Percentiles rank a stretch among this genome's conserved stretches.
phyloP scores from a whole-genome alignment of 2,888 invertebrate genomes.

The Lumbricus terrestris region DNA sequence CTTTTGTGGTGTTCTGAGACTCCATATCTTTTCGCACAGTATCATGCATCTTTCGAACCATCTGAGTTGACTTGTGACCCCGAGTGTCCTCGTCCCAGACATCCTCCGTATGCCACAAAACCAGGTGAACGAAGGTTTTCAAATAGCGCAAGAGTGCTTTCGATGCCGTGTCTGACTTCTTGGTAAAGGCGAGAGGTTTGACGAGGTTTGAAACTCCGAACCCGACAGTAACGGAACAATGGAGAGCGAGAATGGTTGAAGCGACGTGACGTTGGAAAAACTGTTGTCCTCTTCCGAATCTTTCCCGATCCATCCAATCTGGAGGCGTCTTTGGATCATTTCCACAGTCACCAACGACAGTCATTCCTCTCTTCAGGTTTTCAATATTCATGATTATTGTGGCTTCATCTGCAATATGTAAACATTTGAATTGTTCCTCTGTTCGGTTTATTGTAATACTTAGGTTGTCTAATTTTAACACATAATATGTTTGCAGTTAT shows the following conservation, averaged over 20 bases:
- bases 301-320: constrained; percentile 60
- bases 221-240: constrained; percentile 74
- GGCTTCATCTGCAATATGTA: not conserved
- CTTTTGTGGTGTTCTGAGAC: constrained; percentile 39
- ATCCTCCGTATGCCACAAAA: constrained; percentile 76
- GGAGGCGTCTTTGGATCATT: constrained; percentile 44
- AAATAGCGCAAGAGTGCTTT: constrained; percentile 77
- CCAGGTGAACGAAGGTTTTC: constrained; percentile 74
- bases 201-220: constrained; percentile 75
- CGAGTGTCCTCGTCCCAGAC: constrained; percentile 61
- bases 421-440: too few relatives aligned
- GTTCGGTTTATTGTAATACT: too few relatives aligned
- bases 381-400: not conserved
- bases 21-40: constrained; percentile 60
- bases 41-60: constrained; percentile 63
- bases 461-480: too few relatives aligned
- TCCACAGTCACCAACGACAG: constrained; percentile 25
- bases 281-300: constrained; percentile 66
- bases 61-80: constrained; percentile 60
- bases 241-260: constrained; percentile 71
- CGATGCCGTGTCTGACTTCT: constrained; percentile 68
- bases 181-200: constrained; percentile 71
- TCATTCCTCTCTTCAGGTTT: constrained; percentile 21
- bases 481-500: too few relatives aligned
- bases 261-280: constrained; percentile 74